These are phyloP conservation scores for Dasyurus viverrinus DNA, from an alignment of 2,113 vertebrate genomes.

Conservation along the genomic window DNA sequence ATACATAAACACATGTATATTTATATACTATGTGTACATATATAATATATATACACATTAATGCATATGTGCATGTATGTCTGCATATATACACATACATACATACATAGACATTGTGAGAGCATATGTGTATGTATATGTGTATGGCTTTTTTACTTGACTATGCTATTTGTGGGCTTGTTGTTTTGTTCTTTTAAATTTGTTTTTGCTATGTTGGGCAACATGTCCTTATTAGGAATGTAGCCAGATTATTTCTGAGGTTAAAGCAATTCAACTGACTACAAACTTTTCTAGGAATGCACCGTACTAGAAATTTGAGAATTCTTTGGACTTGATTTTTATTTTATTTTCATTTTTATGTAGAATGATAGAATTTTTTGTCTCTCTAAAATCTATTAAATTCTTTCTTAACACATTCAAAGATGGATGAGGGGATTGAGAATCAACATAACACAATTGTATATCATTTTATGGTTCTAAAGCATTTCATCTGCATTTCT, in stretches of 20 bases:
- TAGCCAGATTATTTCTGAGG: background rate
- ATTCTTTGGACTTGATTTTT: constrained; percentile 73
- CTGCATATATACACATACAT: too few relatives aligned
- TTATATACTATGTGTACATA: too few relatives aligned
- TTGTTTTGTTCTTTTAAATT: too few relatives aligned
- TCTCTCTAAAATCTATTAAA: background rate
- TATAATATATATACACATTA: too few relatives aligned
- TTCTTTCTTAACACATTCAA: background rate
- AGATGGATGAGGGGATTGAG: background rate
- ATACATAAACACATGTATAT: too few relatives aligned
- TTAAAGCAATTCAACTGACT: constrained; percentile 9
- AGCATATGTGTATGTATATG: too few relatives aligned
- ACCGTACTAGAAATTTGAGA: background rate
- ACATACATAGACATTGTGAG: too few relatives aligned
- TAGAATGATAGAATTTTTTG: background rate
- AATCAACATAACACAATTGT: background rate
- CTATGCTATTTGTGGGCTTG: too few relatives aligned
- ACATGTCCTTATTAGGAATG: background rate
- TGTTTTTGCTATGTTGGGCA: background rate
- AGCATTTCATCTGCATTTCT: background rate
- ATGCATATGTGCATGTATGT: too few relatives aligned
- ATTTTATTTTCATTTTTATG: constrained; percentile 49
- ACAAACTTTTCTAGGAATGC: background rate
- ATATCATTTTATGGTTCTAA: background rate
- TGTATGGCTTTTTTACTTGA: too few relatives aligned